Percentiles rank a stretch among this genome's conserved stretches.
These are phyloP conservation scores for Stratiomys singularior DNA, from an alignment of 2,888 invertebrate species.

Conservation along the genomic window DNA sequence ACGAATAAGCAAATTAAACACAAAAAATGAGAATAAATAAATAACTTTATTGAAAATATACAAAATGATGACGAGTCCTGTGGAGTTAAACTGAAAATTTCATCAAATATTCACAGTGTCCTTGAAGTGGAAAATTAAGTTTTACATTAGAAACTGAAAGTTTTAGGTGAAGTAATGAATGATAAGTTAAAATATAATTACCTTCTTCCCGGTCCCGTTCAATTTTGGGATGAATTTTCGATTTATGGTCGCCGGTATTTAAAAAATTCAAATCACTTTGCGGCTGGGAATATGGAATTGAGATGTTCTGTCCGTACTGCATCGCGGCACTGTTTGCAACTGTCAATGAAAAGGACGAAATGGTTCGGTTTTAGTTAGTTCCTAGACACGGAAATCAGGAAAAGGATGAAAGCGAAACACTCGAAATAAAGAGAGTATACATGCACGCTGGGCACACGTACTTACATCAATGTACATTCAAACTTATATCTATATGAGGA, in stretches of 20 bases:
- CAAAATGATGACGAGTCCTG: background rate
- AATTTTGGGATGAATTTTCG: conserved; percentile 66
- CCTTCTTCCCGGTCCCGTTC: conserved; percentile 66
- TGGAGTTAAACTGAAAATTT: conserved; percentile 16
- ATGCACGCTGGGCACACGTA: background rate
- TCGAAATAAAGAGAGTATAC: background rate
- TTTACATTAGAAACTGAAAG: background rate
- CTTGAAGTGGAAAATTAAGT: conserved; percentile 39
- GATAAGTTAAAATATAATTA: conserved; percentile 54
- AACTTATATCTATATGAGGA: background rate
- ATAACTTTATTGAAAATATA: background rate
- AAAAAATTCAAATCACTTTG: conserved; percentile 66
- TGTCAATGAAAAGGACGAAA: conserved; percentile 57
- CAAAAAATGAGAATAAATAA: conserved; percentile 17
- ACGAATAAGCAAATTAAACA: background rate
- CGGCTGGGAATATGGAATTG: conserved; percentile 66
- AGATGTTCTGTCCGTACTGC: conserved; percentile 67
- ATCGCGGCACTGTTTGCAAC: conserved; percentile 63
- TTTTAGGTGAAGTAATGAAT: background rate
- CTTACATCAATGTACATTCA: background rate
- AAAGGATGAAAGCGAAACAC: conserved; percentile 37
- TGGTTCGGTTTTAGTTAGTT: conserved; percentile 31
- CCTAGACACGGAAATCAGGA: conserved; percentile 24
- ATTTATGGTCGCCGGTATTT: conserved; percentile 65
- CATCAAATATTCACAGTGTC: conserved; percentile 19